Evolutionary conservation across 1,140 invertebrate species (phyloP).

Genomic region (Orchestia grillus): DNA sequence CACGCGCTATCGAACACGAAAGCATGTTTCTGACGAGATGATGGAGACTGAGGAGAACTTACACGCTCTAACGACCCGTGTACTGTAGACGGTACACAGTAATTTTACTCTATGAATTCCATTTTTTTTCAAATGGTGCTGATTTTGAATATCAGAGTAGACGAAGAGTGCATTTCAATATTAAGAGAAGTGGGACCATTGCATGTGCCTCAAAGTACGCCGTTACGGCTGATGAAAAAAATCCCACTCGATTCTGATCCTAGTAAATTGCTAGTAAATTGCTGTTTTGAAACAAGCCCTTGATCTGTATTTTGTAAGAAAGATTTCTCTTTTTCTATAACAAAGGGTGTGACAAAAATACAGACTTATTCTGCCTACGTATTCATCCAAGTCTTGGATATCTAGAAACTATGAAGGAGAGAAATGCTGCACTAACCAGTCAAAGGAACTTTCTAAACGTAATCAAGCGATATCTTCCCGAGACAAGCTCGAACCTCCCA

Average conservation of each 20-base stretch:
- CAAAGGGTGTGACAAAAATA: neutral
- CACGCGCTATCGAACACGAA: neutral
- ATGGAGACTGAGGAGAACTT: neutral
- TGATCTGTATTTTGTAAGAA: neutral
- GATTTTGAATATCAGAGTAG: neutral
- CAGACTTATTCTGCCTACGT: neutral
- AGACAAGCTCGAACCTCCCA: neutral
- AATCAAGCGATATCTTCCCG: neutral
- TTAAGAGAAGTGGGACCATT: neutral
- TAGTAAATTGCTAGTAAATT: too few species aligned
- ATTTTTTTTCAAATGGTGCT: neutral
- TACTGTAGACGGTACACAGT: neutral
- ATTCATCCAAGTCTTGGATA: neutral
- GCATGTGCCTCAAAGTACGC: neutral
- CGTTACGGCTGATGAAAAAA: neutral
- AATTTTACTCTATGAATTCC: neutral
- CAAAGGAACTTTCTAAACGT: neutral
- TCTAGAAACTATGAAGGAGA: neutral
- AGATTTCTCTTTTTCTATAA: neutral
- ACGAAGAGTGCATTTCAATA: neutral
- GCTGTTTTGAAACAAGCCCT: neutral
- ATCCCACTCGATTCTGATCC: neutral
- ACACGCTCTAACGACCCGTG: neutral
- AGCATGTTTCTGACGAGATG: neutral
- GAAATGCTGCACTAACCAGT: neutral